Base-by-base conservation (phyloP, 2,888 invertebrate species). In the Volucella zonaria region DNA sequence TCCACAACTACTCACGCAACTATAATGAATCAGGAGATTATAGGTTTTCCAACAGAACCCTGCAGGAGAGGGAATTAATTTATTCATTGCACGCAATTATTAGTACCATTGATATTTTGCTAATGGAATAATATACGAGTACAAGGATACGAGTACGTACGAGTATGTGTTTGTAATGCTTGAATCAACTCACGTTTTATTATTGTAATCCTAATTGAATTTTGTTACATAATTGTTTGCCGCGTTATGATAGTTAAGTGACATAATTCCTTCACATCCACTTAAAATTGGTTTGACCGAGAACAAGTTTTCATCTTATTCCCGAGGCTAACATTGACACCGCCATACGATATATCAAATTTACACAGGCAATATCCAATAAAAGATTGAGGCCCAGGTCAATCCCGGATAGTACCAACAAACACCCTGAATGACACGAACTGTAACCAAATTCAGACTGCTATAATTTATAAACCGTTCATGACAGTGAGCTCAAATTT, bases 191-290 rank as follows among this genome's bases (percentile, higher is more conserved):
- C 83, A 83, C 75, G 79, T 79, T 79, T 71, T 59, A 66, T 68
- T 52, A 75, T 66, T 76, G 83, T 83, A 83, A 83, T 83, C 83
- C 83, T 83, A 85, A 85, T 85, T 85, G 76, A 71, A 85, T 85
- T 85, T 64, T 12, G 56, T 85, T 77, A 85, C 75, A 76, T 79
- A 64, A 79, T 67, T 59, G 40, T 54, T 56, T 18, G 52, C 42
- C 45, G 64, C 54, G 47, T 8, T 11, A 49, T 45, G n/a, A 54
- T 51, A 38, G 47, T 47, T 38, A 10, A 70, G 40, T 54, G 54
- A 43, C 6, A 31, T 31, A 2, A 31, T 0, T 31, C 31, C 31
- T 31, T 31, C 6, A 31, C 4, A 31, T 31, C 31, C 31, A 31
- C 31, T 18, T 18, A 18, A 18, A 18, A 18, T 1, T 23, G 2